Conservation (phyloP, 2,888 invertebrate genomes). For the Stictocephala bisonia region DNA sequence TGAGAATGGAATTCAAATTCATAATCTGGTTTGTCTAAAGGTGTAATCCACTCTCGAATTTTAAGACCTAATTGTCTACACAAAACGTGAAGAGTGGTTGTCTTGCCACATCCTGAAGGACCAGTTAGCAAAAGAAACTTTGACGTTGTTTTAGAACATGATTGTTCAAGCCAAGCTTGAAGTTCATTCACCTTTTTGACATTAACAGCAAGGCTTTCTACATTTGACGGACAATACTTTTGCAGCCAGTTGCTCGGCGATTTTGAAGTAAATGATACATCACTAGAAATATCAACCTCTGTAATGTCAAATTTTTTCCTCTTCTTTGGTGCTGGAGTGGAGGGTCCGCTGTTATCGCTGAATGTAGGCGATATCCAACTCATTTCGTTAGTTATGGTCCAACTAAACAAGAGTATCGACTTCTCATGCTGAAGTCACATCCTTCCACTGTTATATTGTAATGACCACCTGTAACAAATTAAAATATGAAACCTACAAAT, state of each 20-base stretch:
- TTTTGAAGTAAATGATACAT: background rate
- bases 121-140: slow-evolving; percentile 76
- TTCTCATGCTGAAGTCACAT: too few species aligned
- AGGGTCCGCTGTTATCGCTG: background rate
- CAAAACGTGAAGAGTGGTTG: slow-evolving; percentile 75
- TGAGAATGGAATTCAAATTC: slow-evolving; percentile 2
- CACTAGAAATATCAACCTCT: background rate
- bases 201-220: slow-evolving; percentile 78
- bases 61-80: slow-evolving; percentile 72
- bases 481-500: too few species aligned
- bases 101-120: slow-evolving; percentile 88
- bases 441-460: too few species aligned
- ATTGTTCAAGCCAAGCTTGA: slow-evolving; percentile 72
- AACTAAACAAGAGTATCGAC: too few species aligned
- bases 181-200: slow-evolving; percentile 80
- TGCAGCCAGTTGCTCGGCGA: slow-evolving; percentile 68
- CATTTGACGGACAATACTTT: slow-evolving; percentile 69
- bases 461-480: too few species aligned
- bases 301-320: background rate
- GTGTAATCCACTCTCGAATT: slow-evolving; percentile 86
- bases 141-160: slow-evolving; percentile 58
- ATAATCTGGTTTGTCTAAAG: slow-evolving; percentile 71
- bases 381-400: too few species aligned
- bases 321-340: slow-evolving; percentile 10
- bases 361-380: slow-evolving; percentile 39